Evolutionary conservation across 2,888 invertebrate genomes (phyloP).

Genomic region (Ectobius pallidus): DNA sequence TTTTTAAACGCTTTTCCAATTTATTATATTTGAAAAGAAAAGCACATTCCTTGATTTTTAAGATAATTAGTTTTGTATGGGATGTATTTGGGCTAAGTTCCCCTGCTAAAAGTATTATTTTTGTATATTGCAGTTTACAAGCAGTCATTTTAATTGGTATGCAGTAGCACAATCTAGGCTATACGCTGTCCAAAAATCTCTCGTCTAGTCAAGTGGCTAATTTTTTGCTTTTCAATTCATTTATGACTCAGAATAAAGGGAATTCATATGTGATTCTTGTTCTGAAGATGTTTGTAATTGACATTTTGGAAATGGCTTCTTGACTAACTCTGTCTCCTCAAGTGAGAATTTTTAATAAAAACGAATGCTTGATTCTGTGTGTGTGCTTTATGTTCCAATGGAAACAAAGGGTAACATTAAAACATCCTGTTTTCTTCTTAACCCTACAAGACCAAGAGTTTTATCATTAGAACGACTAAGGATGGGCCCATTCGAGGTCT

Average conservation of each 20-base stretch:
- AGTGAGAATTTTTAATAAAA: conserved; percentile 14
- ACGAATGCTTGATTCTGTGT: conserved; percentile 3
- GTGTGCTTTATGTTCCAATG: too few relatives aligned
- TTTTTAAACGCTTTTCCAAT: background rate
- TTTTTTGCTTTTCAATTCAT: conserved; percentile 30
- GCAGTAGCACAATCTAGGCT: background rate
- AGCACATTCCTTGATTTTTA: conserved; percentile 19
- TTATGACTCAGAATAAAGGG: conserved; percentile 38
- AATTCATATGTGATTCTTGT: conserved; percentile 38
- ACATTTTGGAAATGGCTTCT: background rate
- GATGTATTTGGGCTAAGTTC: background rate
- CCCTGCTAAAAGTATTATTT: conserved; percentile 1
- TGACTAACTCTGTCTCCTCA: background rate
- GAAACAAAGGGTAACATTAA: too few relatives aligned
- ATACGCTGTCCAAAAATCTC: conserved; percentile 10
- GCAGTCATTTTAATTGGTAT: conserved; percentile 8
- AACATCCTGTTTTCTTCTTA: too few relatives aligned
- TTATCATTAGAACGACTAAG: too few relatives aligned
- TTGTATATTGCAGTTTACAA: conserved; percentile 7
- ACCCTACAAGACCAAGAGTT: too few relatives aligned
- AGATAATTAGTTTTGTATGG: background rate
- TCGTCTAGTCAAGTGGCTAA: conserved; percentile 3
- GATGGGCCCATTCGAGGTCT: too few relatives aligned
- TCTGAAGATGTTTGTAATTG: conserved; percentile 39
- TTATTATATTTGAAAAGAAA: background rate